These are phyloP conservation scores for Pteropus rufus DNA, from an alignment of 2,797 vertebrate species.

Conservation along the genomic window DNA sequence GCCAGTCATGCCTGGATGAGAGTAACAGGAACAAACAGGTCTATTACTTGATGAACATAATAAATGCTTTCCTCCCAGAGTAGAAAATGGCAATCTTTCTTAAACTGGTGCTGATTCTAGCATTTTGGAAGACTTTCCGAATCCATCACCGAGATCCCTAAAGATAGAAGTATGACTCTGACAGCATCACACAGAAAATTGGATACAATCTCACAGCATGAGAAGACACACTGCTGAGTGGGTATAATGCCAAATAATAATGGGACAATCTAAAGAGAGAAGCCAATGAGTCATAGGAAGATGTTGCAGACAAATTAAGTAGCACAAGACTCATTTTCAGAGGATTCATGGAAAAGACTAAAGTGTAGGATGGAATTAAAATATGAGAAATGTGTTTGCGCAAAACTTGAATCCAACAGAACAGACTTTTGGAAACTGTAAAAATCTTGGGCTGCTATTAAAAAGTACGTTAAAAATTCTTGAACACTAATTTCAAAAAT, in stretches of 20 bases:
- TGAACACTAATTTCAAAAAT: background rate
- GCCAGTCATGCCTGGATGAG: background rate
- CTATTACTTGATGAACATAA: conserved; percentile 25
- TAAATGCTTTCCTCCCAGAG: background rate
- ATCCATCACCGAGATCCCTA: background rate
- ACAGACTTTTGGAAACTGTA: background rate
- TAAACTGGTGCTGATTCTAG: conserved; percentile 7
- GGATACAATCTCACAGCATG: conserved; percentile 44
- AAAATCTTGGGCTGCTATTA: background rate
- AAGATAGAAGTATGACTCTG: conserved; percentile 31
- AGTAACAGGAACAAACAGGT: background rate
- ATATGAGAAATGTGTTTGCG: background rate
- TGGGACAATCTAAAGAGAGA: background rate
- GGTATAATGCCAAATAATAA: conserved; percentile 18
- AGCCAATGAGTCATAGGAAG: conserved; percentile 31
- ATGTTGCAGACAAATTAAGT: conserved; percentile 14
- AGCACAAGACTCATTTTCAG: conserved; percentile 2
- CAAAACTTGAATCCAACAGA: background rate
- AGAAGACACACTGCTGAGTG: conserved; percentile 43
- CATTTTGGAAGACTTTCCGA: conserved; percentile 35
- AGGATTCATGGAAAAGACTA: background rate
- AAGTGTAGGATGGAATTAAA: background rate
- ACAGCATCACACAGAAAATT: conserved; percentile 34
- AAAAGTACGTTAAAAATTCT: background rate
- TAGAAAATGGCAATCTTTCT: background rate